Percentiles rank a stretch among this genome's conserved stretches.
These are phyloP conservation scores for Toxotes chatareus DNA, from an alignment of 2,113 vertebrate genomes.

Conservation along the genomic window DNA sequence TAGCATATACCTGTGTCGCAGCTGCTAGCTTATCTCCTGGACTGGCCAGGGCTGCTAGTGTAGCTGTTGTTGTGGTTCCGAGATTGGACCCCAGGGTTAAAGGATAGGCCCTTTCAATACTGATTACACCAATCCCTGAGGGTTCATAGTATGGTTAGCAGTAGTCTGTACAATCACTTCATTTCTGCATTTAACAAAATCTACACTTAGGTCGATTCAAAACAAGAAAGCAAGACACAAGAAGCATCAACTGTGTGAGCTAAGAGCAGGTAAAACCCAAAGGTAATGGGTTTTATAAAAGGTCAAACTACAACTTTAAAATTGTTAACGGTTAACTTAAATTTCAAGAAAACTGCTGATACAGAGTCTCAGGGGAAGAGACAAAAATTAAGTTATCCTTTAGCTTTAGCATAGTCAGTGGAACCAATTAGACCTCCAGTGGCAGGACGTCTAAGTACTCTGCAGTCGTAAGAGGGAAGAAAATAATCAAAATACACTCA, in stretches of 20 bases:
- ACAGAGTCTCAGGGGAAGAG: no score
- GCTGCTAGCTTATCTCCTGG: conserved; percentile 85
- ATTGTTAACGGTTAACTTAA: no score
- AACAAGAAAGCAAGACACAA: neutral
- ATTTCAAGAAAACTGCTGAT: no score
- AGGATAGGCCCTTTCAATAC: conserved; percentile 86
- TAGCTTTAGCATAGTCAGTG: no score
- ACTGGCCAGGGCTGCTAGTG: conserved; percentile 87
- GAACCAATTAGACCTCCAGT: no score
- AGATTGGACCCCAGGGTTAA: conserved; percentile 90
- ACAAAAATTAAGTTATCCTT: no score
- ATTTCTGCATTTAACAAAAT: neutral
- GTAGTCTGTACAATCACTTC: neutral
- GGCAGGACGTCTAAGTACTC: neutral
- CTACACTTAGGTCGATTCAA: neutral
- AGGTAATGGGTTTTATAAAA: neutral
- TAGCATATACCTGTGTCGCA: conserved; percentile 84
- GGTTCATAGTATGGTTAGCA: conserved; percentile 11
- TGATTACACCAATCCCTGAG: conserved; percentile 88
- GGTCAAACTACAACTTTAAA: no score
- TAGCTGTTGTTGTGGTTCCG: conserved; percentile 87
- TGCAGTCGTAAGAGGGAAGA: neutral
- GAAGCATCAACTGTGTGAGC: neutral
- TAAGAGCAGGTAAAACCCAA: neutral
- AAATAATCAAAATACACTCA: neutral